phyloP scores from a whole-genome alignment of 2,797 vertebrate genomes.

The Rousettus madagascariensis region DNA sequence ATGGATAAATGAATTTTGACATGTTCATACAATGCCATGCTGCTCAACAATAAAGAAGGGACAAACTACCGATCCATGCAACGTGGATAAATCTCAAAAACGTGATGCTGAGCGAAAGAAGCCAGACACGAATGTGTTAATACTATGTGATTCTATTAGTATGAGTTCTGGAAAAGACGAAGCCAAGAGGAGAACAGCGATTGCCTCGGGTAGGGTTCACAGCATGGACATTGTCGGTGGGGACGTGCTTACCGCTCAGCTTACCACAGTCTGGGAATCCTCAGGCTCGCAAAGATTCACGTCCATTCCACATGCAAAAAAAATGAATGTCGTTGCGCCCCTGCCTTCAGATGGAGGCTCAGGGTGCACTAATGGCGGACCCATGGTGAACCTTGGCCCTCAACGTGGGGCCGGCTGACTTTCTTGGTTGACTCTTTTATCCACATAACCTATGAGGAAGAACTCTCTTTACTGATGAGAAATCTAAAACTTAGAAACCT shows the following conservation, averaged over 20 bases:
- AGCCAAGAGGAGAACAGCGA: background rate
- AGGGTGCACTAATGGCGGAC: background rate
- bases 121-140: background rate
- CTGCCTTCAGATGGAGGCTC: background rate
- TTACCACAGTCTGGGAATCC: background rate
- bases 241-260: background rate
- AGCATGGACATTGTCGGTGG: background rate
- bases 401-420: background rate
- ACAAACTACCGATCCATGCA: background rate
- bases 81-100: background rate
- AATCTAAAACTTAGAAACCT: background rate
- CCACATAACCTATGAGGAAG: background rate
- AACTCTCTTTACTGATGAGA: background rate
- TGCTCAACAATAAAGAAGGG: background rate
- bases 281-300: background rate
- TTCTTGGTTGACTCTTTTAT: background rate
- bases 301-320: fast-evolving
- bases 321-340: background rate
- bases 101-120: background rate
- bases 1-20: background rate
- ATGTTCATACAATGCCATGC: background rate
- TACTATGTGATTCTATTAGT: background rate
- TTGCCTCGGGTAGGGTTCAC: background rate
- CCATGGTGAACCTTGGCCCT: fast-evolving
- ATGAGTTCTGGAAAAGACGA: background rate